Evolutionary conservation across 2,797 vertebrate genomes (phyloP).

Genomic region (Lagocephalus sceleratus): DNA sequence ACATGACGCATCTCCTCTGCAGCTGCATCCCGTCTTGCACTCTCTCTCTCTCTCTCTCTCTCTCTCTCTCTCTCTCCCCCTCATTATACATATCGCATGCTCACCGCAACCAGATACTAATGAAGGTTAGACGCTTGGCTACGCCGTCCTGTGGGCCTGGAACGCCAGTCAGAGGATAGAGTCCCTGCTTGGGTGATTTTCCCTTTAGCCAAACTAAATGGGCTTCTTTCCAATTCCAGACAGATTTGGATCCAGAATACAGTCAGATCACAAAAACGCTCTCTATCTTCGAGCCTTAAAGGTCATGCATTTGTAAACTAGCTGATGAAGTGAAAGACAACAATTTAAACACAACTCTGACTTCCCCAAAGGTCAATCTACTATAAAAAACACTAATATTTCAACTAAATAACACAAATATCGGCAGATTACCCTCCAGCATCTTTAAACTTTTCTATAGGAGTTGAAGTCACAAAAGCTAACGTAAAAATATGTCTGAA

Average conservation of each 20-base stretch:
- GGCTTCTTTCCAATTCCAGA: slow-evolving; percentile 27
- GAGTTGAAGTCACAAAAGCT: too few relatives aligned
- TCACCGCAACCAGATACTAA: slow-evolving; percentile 15
- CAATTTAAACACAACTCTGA: slow-evolving; percentile 11
- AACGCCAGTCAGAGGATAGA: slow-evolving; percentile 24
- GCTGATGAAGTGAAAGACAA: slow-evolving; percentile 9
- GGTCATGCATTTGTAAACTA: slow-evolving; percentile 19
- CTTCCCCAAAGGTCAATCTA: too few relatives aligned
- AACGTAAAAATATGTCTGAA: too few relatives aligned
- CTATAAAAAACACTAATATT: background rate
- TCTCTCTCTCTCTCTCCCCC: too few relatives aligned
- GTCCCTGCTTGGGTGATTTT: slow-evolving; percentile 35
- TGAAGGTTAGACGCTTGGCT: slow-evolving; percentile 31
- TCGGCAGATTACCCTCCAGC: too few relatives aligned
- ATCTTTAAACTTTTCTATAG: background rate
- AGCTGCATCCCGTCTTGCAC: slow-evolving; percentile 13
- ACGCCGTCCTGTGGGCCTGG: slow-evolving; percentile 8
- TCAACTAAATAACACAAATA: background rate
- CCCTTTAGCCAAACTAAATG: slow-evolving; percentile 31
- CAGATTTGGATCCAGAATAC: slow-evolving; percentile 7
- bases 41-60: slow-evolving; percentile 3
- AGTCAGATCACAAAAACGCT: slow-evolving; percentile 32
- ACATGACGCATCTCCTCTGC: background rate
- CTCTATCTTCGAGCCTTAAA: slow-evolving; percentile 26
- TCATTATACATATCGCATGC: slow-evolving; percentile 10